A percentile compares a stretch with the other conserved stretches of the same genome.
Evolutionary conservation across 2,797 vertebrate genomes (phyloP).

Genomic region (Sciurus vulgaris): DNA sequence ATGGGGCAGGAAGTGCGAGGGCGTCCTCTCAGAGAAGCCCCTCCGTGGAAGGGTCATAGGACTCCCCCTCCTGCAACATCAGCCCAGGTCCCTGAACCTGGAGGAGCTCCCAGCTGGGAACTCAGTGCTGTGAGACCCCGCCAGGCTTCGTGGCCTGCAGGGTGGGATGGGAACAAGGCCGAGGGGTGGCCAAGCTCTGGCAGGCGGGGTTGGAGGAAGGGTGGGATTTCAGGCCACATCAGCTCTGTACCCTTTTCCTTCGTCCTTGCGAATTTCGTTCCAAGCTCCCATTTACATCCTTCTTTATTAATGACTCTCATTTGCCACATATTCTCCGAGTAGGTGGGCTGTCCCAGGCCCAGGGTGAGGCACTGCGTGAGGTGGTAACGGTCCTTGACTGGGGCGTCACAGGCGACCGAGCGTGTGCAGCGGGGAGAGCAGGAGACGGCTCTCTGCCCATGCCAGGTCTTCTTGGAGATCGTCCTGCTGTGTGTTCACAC

Average conservation of each 20-base stretch:
- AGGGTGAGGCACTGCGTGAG: not conserved
- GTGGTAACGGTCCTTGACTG: not conserved
- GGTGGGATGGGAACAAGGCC: not conserved
- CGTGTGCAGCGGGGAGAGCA: not conserved
- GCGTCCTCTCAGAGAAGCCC: not conserved
- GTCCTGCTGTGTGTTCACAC: slow-evolving; percentile 48
- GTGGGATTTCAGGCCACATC: not conserved
- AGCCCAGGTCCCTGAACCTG: not conserved
- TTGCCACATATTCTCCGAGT: not conserved
- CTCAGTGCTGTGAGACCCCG: not conserved
- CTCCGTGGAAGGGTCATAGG: not conserved
- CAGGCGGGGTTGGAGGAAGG: not conserved
- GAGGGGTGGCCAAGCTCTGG: not conserved
- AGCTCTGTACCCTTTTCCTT: not conserved
- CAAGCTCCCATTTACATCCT: not conserved
- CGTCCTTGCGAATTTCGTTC: not conserved
- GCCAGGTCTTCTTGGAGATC: slow-evolving; percentile 22
- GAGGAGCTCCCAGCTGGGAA: not conserved
- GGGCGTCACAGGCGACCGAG: not conserved
- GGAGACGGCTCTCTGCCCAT: not conserved
- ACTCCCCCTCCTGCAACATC: not conserved
- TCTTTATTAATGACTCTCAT: not conserved
- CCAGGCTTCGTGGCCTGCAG: not conserved
- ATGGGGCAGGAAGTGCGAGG: not conserved
- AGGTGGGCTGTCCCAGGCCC: not conserved